A percentile compares a stretch with the other conserved stretches of the same genome.
Conservation (phyloP, 2,113 vertebrate species). For the Pionites leucogaster region DNA sequence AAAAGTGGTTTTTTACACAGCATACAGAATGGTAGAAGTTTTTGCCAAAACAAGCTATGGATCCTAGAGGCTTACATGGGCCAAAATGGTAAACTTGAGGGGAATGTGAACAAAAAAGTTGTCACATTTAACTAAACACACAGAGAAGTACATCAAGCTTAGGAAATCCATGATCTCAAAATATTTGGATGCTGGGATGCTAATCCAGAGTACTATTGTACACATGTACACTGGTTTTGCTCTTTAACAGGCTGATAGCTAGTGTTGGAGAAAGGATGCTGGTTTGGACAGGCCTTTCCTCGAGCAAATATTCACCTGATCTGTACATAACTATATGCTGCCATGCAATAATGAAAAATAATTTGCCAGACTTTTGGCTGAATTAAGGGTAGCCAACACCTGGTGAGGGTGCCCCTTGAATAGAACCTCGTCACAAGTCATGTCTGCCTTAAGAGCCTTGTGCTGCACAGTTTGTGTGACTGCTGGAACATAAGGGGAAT, state of each 20-base stretch:
- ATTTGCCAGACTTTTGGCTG: neutral
- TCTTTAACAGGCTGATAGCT: neutral
- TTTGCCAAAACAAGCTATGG: neutral
- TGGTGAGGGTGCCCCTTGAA: neutral
- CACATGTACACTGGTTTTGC: neutral
- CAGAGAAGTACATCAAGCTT: neutral
- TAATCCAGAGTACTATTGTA: neutral
- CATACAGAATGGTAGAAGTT: neutral
- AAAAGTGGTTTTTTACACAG: neutral
- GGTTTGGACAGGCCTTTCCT: neutral
- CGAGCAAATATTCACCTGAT: neutral
- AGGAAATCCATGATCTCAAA: neutral
- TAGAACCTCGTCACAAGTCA: neutral
- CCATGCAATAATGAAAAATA: neutral
- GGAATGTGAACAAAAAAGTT: neutral
- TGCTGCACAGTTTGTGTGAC: neutral
- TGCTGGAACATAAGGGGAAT: neutral
- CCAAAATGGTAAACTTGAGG: neutral
- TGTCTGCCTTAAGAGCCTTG: neutral
- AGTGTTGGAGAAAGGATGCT: neutral
- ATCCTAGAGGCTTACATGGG: neutral
- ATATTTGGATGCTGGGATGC: neutral
- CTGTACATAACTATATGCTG: neutral
- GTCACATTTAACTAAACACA: neutral
- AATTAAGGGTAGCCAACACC: neutral